These are phyloP conservation scores for Cheilosia grossa DNA, from an alignment of 2,888 invertebrate genomes.

Conservation along the genomic window DNA sequence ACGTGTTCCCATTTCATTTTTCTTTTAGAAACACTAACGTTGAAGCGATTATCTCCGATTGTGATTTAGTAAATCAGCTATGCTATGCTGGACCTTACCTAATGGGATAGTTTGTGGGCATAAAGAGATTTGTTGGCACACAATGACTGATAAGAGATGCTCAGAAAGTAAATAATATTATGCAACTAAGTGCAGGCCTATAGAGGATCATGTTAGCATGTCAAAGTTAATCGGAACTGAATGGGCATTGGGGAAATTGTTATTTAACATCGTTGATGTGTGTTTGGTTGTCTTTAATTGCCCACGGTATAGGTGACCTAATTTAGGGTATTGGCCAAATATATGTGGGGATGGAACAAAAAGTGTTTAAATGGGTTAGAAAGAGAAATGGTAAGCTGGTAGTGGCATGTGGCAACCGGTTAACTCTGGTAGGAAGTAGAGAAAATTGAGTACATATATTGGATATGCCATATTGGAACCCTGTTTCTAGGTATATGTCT, in stretches of 20 bases:
- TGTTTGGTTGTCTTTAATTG: neutral
- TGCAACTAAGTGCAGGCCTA: neutral
- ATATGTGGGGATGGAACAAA: too few relatives aligned
- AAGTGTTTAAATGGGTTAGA: too few relatives aligned
- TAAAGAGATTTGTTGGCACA: constrained; percentile 26
- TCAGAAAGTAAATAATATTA: constrained; percentile 5
- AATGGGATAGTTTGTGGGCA: constrained; percentile 18
- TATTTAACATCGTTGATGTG: neutral
- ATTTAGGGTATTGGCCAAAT: neutral
- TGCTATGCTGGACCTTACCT: constrained; percentile 1
- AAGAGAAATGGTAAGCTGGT: too few relatives aligned
- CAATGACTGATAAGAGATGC: constrained; percentile 31
- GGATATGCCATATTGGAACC: too few relatives aligned
- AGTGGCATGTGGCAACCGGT: too few relatives aligned
- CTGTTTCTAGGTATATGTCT: too few relatives aligned
- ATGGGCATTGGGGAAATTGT: neutral
- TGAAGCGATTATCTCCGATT: neutral
- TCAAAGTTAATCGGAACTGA: constrained; percentile 3
- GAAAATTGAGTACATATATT: too few relatives aligned
- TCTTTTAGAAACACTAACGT: too few relatives aligned
- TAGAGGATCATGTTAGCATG: neutral
- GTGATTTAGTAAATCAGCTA: constrained; percentile 2
- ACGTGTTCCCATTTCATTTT: too few relatives aligned
- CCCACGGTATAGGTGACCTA: neutral
- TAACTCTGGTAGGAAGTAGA: too few relatives aligned